Evolutionary conservation across 92 coral and sea anemone species (phyloP), one percentile per base, ranked within the genome.

Genomic region (Bergia sp.): DNA sequence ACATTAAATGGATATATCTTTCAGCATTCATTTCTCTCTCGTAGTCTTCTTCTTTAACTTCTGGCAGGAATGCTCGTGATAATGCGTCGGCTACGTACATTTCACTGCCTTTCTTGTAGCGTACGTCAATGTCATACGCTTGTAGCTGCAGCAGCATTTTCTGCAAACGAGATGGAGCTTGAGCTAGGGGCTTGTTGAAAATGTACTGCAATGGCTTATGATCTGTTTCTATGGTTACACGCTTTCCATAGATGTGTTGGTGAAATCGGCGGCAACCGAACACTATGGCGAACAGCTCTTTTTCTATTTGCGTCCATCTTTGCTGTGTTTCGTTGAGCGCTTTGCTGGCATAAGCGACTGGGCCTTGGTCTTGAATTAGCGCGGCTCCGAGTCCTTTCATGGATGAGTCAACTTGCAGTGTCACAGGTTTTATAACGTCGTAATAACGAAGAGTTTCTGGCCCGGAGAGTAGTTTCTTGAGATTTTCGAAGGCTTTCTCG

Each of bases 1-100:
- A 90, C 95, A 92, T 92, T 11, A 92, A 44, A 57, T 92, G 92
- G 4, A 91, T 84, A 77, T 76, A 92, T 20, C 67, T 89, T 50
- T 89, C 88, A 4, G 84, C 77, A 23, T 81, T 85, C 9, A 92
- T 92, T 55, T 86, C 92, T 42, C 55, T 77, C 55, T 92, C 92
- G 16, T 91, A 85, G 6, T 91, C 76, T 64, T 93, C 95, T 37
- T 71, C 75, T 12, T 78, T 37, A 0, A 85, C 43, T 9, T 91
- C 90, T 16, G 93, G 92, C 23, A 83, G 93, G 78, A 85, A 86
- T 16, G 93, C 92, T 44, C 92, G 40, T 16, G 93, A 93, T 38
- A 93, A 85, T 47, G 93, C 91, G 66, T 93, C 95, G 0, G 92
- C 95, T 7, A 91, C 7, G 75, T 91, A 91, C 92, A 90, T 90